These are phyloP conservation scores for Hyperopisus bebe DNA, from an alignment of 2,113 vertebrate species.

Conservation along the genomic window DNA sequence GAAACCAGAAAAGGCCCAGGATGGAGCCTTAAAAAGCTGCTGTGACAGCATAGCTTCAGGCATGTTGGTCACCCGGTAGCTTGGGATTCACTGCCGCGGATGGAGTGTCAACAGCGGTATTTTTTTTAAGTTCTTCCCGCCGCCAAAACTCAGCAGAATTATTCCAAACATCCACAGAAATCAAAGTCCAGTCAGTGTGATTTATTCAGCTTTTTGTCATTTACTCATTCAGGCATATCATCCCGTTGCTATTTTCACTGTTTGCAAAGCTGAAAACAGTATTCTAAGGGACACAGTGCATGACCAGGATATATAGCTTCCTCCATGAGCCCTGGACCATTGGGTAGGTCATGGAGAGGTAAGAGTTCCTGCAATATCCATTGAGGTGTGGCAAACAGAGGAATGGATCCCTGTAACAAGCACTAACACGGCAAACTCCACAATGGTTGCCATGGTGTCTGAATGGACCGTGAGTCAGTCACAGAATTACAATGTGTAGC, in stretches of 20 bases:
- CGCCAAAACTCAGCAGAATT: background rate
- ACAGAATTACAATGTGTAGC: background rate
- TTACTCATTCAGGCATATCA: background rate
- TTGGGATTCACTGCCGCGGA: background rate
- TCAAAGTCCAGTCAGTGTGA: background rate
- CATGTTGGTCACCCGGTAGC: background rate
- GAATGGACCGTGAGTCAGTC: background rate
- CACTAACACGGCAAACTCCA: background rate
- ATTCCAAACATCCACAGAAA: background rate
- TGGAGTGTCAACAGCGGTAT: background rate
- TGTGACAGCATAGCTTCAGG: constrained; percentile 14
- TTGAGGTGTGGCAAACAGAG: background rate
- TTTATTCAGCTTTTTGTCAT: background rate
- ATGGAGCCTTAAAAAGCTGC: background rate
- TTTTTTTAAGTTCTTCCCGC: background rate
- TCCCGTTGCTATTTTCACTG: background rate
- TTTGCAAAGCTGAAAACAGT: background rate
- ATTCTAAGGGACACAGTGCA: background rate
- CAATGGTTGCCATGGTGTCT: background rate
- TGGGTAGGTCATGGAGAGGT: background rate
- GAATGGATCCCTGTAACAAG: background rate
- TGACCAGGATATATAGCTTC: background rate
- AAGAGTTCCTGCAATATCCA: background rate
- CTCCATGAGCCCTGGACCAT: background rate
- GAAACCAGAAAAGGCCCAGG: background rate